Percentiles rank a stretch among this genome's conserved stretches.
These are phyloP conservation scores for Tetramorium alpestre DNA, from an alignment of 1,140 invertebrate species.

Conservation along the genomic window DNA sequence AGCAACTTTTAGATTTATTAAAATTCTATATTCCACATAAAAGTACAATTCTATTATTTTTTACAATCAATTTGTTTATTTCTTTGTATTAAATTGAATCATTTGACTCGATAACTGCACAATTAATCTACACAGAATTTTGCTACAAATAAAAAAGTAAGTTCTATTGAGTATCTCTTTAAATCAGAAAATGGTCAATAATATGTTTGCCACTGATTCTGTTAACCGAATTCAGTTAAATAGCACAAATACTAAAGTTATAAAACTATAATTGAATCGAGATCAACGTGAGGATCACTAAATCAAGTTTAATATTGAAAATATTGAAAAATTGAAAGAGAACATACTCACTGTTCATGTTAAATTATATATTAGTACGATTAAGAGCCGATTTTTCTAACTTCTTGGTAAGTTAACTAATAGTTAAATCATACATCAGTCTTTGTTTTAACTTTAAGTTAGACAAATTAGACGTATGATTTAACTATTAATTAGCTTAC, in stretches of 20 bases:
- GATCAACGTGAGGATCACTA: not conserved
- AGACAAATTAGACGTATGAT: too few species aligned
- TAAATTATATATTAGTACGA: too few species aligned
- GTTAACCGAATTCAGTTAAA: not conserved
- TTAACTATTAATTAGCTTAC: too few species aligned
- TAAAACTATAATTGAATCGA: not conserved
- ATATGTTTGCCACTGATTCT: not conserved
- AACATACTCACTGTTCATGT: not conserved
- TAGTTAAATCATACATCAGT: too few species aligned
- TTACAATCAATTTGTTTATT: too few species aligned
- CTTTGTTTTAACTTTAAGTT: too few species aligned
- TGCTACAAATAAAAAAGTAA: not conserved
- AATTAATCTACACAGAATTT: not conserved
- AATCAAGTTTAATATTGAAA: not conserved
- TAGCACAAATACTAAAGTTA: not conserved
- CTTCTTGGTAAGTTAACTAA: too few species aligned
- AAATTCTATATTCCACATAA: not conserved
- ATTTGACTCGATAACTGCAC: not conserved
- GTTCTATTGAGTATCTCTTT: not conserved
- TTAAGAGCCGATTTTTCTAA: too few species aligned
- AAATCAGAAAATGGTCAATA: not conserved
- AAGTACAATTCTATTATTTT: not conserved
- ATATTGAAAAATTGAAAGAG: not conserved
- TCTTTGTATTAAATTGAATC: not conserved
- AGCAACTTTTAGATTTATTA: not conserved